Evolutionary conservation across 2,113 vertebrate species (phyloP), one percentile per base, ranked within the genome.

Genomic region (Corvus cornix): DNA sequence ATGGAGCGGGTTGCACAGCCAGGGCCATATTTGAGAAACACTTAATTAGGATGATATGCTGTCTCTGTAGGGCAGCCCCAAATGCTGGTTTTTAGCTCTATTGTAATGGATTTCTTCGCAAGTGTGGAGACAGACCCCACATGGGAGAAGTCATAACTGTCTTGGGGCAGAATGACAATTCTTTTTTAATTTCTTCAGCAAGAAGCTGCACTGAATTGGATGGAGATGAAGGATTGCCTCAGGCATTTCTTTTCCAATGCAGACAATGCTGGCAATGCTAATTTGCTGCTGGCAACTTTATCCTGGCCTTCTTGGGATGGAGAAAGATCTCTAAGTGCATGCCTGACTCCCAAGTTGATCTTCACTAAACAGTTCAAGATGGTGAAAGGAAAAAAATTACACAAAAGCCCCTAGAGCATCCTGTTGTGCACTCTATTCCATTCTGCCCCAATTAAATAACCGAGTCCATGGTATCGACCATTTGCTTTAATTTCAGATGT

Each of bases 381-480:
- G 13, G 55, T 55, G 33, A 81, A 91, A 93, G 59, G 33, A n/a
- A 91, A 87, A 94, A 93, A 82, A 87, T 27, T 44, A 69, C 49
- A 74, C 35, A 9, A 23, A 72, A 91, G 10, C 13, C 56, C 46
- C 37, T 63, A 26, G 28, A 91, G 73, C 48, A 67, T 56, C 31
- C 46, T 21, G 3, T 37, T 83, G 24, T 37, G 43, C 37, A 39
- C 30, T 76, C 53, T n/a, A n/a, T 53, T 95, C n/a, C 55, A 21
- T 72, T 87, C 63, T 69, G n/a, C 11, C 67, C 52, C 72, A 55
- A n/a, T 76, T 66, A 87, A 84, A 59, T 51, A 93, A 41, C 17
- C 4, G 16, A 63, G 33, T 35, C 58, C 52, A 30, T 0, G 3
- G 30, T 64, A 90, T 27, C 0, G 1, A 70, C 39, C 8, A 2